Evolutionary conservation across 2,797 vertebrate species (phyloP), one percentile per base, ranked within the genome.

Genomic region (Percopsis omiscomaycus): DNA sequence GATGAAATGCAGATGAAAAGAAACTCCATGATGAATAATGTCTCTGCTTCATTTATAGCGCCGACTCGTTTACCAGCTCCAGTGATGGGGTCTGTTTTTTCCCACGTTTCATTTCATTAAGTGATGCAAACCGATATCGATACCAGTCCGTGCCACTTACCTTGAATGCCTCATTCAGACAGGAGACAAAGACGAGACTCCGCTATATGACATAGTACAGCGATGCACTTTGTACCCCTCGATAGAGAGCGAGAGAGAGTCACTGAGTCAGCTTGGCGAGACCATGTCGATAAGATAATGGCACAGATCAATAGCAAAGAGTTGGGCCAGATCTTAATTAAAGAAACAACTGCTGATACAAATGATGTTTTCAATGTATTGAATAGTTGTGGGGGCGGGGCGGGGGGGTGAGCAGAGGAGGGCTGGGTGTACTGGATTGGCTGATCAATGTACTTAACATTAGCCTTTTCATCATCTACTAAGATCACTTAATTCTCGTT

Each of bases 261-360:
- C 69, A 89, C 87, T 72, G 82, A 86, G 86, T 96, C 94, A 95
- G 95, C 93, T 90, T 66, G 87, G 89, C 68, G 71, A 92, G 77
- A 56, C 64, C 71, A 77, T 69, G 88, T 96, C 94, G 82, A 96
- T 95, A 95, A 93, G 90, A 88, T 95, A 96, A 96, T 94, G 93
- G 87, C 90, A 92, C 81, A 73, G 90, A 94, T 96, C 94, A 82
- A 96, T 96, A 89, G 51, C 88, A 93, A 94, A 94, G 95, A 94
- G 94, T 94, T 93, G 85, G 87, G 86, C 89, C 89, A 93, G 91
- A 94, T 96, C 94, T 95, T 96, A 95, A 97, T 97, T 96, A 96
- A 95, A 95, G 94, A 95, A 96, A 95, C 94, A 94, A 93, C 93
- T 90, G 92, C 94, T 95, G 93, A 95, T 95, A 96, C 95, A 96